phyloP scores from a whole-genome alignment of 2,113 vertebrate species.

The Poeciliopsis turrubarensis region DNA sequence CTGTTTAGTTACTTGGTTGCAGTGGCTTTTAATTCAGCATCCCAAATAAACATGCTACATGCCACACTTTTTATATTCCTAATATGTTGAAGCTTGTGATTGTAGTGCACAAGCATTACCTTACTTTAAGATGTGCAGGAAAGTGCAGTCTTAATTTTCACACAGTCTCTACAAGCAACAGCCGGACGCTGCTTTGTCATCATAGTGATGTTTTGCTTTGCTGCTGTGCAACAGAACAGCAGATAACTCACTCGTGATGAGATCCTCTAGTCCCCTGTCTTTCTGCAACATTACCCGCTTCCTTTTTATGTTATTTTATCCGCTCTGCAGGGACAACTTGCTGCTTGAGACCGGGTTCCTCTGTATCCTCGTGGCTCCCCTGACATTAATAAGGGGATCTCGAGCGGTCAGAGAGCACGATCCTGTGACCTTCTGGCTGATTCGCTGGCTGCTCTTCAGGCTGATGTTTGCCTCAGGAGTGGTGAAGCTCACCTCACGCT shows the following conservation, averaged over 20 bases:
- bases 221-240: slow-evolving; percentile 15
- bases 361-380: slow-evolving; percentile 86
- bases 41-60: neutral
- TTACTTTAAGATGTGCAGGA: too few species aligned
- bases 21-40: too few species aligned
- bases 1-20: too few species aligned
- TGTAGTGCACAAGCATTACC: neutral
- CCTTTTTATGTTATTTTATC: neutral
- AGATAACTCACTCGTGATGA: neutral
- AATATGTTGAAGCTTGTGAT: neutral
- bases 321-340: slow-evolving; percentile 87
- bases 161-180: slow-evolving; percentile 7
- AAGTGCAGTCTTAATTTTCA: slow-evolving; percentile 6
- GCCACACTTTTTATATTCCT: too few species aligned
- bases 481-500: slow-evolving; percentile 93
- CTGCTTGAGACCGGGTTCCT: slow-evolving; percentile 91
- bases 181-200: neutral
- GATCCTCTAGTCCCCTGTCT: neutral
- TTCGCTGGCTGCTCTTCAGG: slow-evolving; percentile 93
- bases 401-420: slow-evolving; percentile 75
- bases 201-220: slow-evolving; percentile 7
- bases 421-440: slow-evolving; percentile 86
- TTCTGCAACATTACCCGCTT: neutral
- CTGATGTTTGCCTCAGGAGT: slow-evolving; percentile 95
- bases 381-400: slow-evolving; percentile 72